Conservation (phyloP, 2,888 invertebrate genomes). For the Eupithecia abbreviata region DNA sequence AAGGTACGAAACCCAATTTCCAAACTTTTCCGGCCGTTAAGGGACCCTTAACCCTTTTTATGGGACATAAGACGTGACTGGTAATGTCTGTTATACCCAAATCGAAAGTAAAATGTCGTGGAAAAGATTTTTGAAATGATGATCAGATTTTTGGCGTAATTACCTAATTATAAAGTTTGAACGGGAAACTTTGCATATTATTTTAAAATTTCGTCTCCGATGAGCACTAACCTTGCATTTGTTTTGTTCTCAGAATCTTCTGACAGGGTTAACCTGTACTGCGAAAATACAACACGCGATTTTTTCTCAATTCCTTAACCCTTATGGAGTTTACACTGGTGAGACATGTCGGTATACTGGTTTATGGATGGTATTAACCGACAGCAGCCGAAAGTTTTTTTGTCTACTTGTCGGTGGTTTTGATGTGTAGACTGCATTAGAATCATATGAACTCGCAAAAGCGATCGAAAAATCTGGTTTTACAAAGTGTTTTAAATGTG, state of each 20-base stretch:
- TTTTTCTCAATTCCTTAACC: neutral
- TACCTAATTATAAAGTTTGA: constrained; percentile 24
- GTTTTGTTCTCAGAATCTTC: neutral
- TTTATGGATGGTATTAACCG: too few relatives aligned
- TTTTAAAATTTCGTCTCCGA: constrained; percentile 8
- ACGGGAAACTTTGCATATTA: constrained; percentile 11
- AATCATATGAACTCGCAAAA: too few relatives aligned
- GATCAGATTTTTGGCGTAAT: constrained; percentile 24
- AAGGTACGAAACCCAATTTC: constrained; percentile 53
- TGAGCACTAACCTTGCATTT: neutral
- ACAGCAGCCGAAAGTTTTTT: too few relatives aligned
- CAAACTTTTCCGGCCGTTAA: constrained; percentile 51
- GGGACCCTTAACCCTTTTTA: constrained; percentile 52
- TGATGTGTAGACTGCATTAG: too few relatives aligned
- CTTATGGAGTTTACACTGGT: neutral
- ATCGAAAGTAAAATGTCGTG: constrained; percentile 39
- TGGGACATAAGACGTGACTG: constrained; percentile 45
- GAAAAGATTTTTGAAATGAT: constrained; percentile 37
- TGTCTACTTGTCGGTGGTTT: too few relatives aligned
- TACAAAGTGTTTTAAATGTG: too few relatives aligned
- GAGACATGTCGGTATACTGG: too few relatives aligned
- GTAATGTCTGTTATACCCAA: constrained; percentile 35
- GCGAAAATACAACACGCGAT: neutral
- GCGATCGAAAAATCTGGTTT: too few relatives aligned
- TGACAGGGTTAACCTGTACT: neutral